phyloP scores from a whole-genome alignment of 2,888 invertebrate species.

The Dione juno region DNA sequence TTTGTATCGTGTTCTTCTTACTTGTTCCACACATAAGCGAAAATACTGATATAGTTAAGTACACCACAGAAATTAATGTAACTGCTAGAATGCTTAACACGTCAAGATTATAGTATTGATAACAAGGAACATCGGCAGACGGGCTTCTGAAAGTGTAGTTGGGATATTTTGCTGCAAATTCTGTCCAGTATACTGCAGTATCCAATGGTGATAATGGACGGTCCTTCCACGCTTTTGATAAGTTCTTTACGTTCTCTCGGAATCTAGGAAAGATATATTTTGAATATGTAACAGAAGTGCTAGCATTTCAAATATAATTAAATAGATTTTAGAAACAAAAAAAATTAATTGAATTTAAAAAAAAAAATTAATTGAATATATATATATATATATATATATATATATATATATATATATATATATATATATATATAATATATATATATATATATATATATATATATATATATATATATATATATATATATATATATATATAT shows the following conservation, averaged over 20 bases:
- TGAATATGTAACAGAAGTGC: too few relatives aligned
- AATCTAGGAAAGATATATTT: conserved; percentile 63
- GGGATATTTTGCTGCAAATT: conserved; percentile 83
- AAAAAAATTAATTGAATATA: too few relatives aligned
- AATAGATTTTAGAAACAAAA: too few relatives aligned
- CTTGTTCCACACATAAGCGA: conserved; percentile 46
- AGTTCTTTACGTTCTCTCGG: conserved; percentile 67
- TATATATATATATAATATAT: too few relatives aligned
- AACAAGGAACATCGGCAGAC: conserved; percentile 81
- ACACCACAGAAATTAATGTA: conserved; percentile 32
- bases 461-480: too few relatives aligned
- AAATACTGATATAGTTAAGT: conserved; percentile 42
- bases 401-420: too few relatives aligned
- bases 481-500: too few relatives aligned
- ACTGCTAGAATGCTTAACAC: conserved; percentile 47
- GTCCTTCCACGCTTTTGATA: conserved; percentile 83
- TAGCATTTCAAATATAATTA: too few relatives aligned
- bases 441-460: too few relatives aligned
- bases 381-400: too few relatives aligned
- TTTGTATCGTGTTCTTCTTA: conserved; percentile 22
- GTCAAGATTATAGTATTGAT: conserved; percentile 78
- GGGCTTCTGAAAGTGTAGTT: conserved; percentile 76
- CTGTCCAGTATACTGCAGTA: conserved; percentile 86
- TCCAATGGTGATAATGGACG: conserved; percentile 84
- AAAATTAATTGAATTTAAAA: too few relatives aligned